Evolutionary conservation across 2,888 invertebrate species (phyloP), one percentile per base, ranked within the genome.

Genomic region (Dysmachus trigonus): DNA sequence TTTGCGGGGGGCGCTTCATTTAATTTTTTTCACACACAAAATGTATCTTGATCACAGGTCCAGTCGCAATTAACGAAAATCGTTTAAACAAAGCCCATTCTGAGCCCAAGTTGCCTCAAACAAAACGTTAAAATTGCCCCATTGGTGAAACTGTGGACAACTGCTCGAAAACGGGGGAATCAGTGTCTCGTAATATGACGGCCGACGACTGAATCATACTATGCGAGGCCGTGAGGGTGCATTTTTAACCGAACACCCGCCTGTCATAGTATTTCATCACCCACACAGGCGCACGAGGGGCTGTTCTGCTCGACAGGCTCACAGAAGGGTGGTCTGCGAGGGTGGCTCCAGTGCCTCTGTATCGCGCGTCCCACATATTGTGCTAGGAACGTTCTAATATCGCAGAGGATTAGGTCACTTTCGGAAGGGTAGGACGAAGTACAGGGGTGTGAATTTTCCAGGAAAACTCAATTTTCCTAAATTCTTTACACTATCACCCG

Each of bases 171-270:
- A 82, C 82, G 82, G 82, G 82, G 33, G 82, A 72, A 71, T 72
- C 84, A 72, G 38, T 84, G 84, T 84, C 71, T 73, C 72, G 73
- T 73, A 84, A 84, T 84, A 73, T 84, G 84, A 84, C 84, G 84
- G 84, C 72, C 73, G 84, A 84, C 84, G 84, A 84, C 84, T 84
- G 73, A 84, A 84, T 84, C 73, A 84, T 84, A 72, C 84, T 53
- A 84, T 71, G 73, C 72, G 6, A 79, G 79, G 27, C 51, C 79
- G 79, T 79, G 73, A 83, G 84, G 73, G 84, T 84, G 84, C 71
- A 73, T 30, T 84, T 84, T 72, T 72, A 84, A 31, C 71, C 18
- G 33, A 33, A 33, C 18, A 38, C 27, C 27, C 81, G 38, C 71
- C n/a, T 71, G 18, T 35, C 82, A 22, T 71, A 53, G 62, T 82